Evolutionary conservation across 2,113 vertebrate genomes (phyloP).

Genomic region (Psilopogon haemacephalus): DNA sequence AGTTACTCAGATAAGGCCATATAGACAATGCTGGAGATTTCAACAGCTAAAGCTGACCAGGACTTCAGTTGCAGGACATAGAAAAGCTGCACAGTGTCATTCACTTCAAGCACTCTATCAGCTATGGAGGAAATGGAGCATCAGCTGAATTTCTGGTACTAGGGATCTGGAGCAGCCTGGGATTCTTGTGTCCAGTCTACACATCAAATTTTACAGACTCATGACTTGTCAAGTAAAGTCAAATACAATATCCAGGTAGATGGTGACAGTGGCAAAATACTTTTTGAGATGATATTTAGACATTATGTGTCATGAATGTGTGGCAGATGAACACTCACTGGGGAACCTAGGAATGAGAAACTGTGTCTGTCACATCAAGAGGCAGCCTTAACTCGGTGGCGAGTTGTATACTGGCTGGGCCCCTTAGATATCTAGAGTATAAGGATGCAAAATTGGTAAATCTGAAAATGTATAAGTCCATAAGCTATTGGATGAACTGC

Average conservation of each 20-base stretch:
- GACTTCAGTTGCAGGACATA: neutral
- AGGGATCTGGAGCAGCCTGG: neutral
- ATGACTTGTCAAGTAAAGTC: neutral
- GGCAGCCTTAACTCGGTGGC: neutral
- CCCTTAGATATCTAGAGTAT: neutral
- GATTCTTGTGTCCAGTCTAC: neutral
- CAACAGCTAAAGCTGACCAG: neutral
- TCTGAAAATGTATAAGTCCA: neutral
- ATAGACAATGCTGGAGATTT: neutral
- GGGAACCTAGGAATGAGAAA: neutral
- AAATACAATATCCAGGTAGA: neutral
- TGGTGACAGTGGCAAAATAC: neutral
- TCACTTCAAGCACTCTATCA: neutral
- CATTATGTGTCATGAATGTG: neutral
- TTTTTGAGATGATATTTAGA: neutral
- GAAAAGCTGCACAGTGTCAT: neutral
- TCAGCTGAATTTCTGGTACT: neutral
- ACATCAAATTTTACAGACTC: neutral
- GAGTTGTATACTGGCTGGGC: neutral
- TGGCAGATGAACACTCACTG: neutral
- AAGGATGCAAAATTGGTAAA: neutral
- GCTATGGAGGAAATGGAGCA: neutral
- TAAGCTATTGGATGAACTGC: neutral
- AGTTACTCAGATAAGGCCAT: neutral
- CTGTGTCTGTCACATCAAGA: neutral